Evolutionary conservation across 2,113 vertebrate species (phyloP), one percentile per base, ranked within the genome.

Genomic region (Lasiurus cinereus): DNA sequence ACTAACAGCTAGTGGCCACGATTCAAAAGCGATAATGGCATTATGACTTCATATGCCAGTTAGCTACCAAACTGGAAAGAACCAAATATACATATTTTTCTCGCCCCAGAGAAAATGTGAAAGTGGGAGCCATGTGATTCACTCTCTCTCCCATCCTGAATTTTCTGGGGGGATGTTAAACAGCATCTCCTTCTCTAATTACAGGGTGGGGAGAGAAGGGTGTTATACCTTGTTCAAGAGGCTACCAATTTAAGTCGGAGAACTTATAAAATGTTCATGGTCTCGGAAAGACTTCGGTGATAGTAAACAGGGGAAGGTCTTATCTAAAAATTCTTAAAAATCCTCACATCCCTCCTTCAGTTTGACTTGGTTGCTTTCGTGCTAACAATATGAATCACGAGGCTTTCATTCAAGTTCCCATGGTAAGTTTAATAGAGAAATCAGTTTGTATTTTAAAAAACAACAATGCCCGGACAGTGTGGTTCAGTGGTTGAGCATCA

Each of bases 1-100:
- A 98, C 97, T 97, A 98, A 98, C 88, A 98, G 94, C 96, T 97
- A 98, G 98, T 96, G 93, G 97, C 96, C 95, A 72, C 85, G 36
- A 85, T 96, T 98, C 96, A 98, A 98, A 96, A 73, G 95, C 96
- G 98, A 88, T 97, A 97, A 97, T 69, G 96, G 96, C 92, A 97
- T 69, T 85, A 97, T 98, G 97, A 98, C 97, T 96, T 98, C 98
- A 98, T 1, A 95, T 85, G 50, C 93, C 94, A 97, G 91, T 93
- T 90, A 97, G 96, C 98, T 96, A 96, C 72, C 97, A 88, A 96
- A 96, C 46, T 97, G 84, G 16, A 94, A 96, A 88, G 82, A 66
- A 82, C 46, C 52, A 73, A 93, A 66, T 1, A 66, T 4, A 74
- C 46, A 21, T 80, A 95, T 94, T 92, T 96, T 88, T 93, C 78